Conservation (phyloP, 2,888 invertebrate genomes). For the Agrochola macilenta region DNA sequence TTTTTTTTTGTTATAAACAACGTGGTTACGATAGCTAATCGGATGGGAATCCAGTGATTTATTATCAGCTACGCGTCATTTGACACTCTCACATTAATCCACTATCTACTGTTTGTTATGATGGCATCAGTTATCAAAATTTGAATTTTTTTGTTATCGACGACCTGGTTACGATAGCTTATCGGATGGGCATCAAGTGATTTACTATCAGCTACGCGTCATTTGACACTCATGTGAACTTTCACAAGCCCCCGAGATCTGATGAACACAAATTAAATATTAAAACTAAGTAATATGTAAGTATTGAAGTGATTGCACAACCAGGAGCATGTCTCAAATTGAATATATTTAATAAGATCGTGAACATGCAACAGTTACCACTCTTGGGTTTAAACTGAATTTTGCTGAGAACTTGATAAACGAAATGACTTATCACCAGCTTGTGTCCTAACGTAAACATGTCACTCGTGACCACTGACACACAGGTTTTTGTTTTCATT, state of each 20-base stretch:
- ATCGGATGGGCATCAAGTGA: constrained; percentile 27
- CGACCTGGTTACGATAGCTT: constrained; percentile 30
- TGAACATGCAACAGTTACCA: constrained; percentile 19
- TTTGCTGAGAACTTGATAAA: constrained; percentile 2
- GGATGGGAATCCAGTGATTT: constrained; percentile 27
- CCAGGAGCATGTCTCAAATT: background rate
- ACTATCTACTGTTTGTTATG: constrained; percentile 18
- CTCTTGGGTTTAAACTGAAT: background rate
- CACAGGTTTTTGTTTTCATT: background rate
- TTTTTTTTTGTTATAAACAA: constrained; percentile 27
- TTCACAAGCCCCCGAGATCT: background rate
- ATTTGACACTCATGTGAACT: constrained; percentile 3
- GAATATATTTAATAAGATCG: background rate
- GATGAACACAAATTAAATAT: constrained; percentile 1
- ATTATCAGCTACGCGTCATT: constrained; percentile 15
- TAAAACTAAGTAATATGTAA: background rate
- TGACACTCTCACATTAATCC: no score
- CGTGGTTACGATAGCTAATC: constrained; percentile 31
- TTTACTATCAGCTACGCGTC: constrained; percentile 22
- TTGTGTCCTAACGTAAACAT: background rate
- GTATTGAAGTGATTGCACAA: background rate
- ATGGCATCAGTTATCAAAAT: constrained; percentile 17
- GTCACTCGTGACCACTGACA: background rate
- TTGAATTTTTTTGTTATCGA: constrained; percentile 21
- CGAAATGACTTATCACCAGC: background rate